Base-by-base conservation (phyloP, 2,888 invertebrate genomes). In the Synanthedon myopaeformis region DNA sequence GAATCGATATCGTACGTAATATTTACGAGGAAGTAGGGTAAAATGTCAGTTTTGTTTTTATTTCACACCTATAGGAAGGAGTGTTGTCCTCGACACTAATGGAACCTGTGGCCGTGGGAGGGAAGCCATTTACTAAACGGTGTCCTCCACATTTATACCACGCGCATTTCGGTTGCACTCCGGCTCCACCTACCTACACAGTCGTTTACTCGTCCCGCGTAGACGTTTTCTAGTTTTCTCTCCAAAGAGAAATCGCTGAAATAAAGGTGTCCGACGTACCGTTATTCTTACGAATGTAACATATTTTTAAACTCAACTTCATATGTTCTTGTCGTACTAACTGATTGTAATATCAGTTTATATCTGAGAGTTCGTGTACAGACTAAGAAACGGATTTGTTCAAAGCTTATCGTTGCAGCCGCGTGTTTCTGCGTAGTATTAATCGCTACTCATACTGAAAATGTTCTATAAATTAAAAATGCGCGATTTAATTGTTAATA, bases 101-200 rank as follows among this genome's bases (percentile, higher is more conserved):
- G 49, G 49, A 49, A 14, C 13, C 14, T 13, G 13, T 45, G 14
- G 13, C 17, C 17, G 17, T 12, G 11, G 49, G 12, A 17, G 19
- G 17, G 17, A 17, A 17, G 51, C 53, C 41, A 53, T 53, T 53
- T 53, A 17, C 48, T 50, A 50, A 53, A 42, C 49, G 49, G 19
- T 41, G 48, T 14, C 53, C 41, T 53, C 53, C 41, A 35, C 35
- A 5, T 17, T 17, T 23, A 49, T 23, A 14, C 23, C 23, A 5
- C 17, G 49, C 12, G 49, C 49, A 49, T 49, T 49, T 49, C 49
- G 49, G 23, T 12, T 49, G 49, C 49, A 49, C 23, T 49, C 17
- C 8, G 11, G 10, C 13, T 49, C 49, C 23, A 23, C 23, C 23
- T 23, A 23, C 49, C 23, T 14, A 19, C 49, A 49, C 49, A 49